A percentile compares a stretch with the other conserved stretches of the same genome.
Evolutionary conservation across 2,797 vertebrate species (phyloP).

Genomic region (Danio jaintianensis): DNA sequence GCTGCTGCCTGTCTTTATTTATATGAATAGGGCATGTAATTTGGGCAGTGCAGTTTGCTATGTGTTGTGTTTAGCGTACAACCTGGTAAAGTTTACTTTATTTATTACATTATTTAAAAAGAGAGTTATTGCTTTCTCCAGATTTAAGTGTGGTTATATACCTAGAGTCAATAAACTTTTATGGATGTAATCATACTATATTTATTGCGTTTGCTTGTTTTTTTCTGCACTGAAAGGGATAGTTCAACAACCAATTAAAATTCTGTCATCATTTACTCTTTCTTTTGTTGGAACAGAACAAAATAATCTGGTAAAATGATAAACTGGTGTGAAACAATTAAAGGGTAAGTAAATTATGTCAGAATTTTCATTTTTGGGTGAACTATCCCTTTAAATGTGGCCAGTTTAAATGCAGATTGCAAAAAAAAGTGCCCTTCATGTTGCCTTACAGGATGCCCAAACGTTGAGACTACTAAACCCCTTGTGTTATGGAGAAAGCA

Average conservation of each 20-base stretch:
- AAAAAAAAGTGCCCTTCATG: neutral
- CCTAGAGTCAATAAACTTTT: conserved; percentile 63
- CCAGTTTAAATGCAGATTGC: neutral
- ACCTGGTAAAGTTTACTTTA: conserved; percentile 51
- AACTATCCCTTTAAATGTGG: neutral
- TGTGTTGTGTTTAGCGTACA: conserved; percentile 52
- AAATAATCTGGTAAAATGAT: no score
- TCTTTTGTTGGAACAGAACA: no score
- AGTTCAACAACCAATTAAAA: no score
- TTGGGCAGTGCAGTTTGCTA: conserved; percentile 50
- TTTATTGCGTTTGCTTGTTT: conserved; percentile 1
- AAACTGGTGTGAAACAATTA: no score
- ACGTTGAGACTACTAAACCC: neutral
- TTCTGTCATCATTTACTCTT: no score
- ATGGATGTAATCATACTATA: conserved; percentile 43
- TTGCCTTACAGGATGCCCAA: neutral
- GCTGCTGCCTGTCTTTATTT: conserved; percentile 49
- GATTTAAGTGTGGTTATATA: conserved; percentile 54
- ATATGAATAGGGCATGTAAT: conserved; percentile 55
- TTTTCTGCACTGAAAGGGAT: neutral
- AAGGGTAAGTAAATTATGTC: no score
- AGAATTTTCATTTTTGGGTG: no score
- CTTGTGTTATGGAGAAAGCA: neutral
- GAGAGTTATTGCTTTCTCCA: conserved; percentile 45
- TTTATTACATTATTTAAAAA: conserved; percentile 59